These are phyloP conservation scores for Xestia sexstrigata DNA, from an alignment of 2,888 invertebrate genomes.

Conservation along the genomic window DNA sequence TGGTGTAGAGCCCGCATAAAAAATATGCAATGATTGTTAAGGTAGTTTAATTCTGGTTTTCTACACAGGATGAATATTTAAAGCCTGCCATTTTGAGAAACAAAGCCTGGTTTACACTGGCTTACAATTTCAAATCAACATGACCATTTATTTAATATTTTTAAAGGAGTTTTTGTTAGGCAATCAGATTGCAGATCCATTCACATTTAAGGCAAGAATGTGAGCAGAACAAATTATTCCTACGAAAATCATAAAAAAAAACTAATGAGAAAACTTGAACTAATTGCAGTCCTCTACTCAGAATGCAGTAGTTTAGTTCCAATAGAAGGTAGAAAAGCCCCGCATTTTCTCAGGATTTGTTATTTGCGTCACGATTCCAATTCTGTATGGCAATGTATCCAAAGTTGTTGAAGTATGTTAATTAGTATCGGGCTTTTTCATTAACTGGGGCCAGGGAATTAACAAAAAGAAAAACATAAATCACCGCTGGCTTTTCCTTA, in stretches of 20 bases:
- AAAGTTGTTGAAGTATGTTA: conserved; percentile 51
- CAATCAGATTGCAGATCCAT: not conserved
- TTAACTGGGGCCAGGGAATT: conserved; percentile 38
- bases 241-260: conserved; percentile 26
- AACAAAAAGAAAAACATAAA: conserved; percentile 39
- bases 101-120: not conserved
- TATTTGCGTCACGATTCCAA: conserved; percentile 47
- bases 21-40: not conserved
- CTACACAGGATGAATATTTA: not conserved
- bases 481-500: conserved; percentile 24
- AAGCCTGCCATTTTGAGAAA: not conserved
- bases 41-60: not conserved
- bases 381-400: conserved; percentile 42
- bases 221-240: conserved; percentile 7
- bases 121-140: not conserved
- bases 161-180: not conserved
- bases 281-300: conserved; percentile 30
- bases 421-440: conserved; percentile 56
- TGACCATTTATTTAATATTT: not conserved
- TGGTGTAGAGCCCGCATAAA: conserved; percentile 5
- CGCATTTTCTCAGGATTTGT: conserved; percentile 17
- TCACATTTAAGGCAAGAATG: not conserved
- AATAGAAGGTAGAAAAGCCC: conserved; percentile 20
- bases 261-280: conserved; percentile 25
- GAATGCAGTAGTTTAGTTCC: conserved; percentile 29